Conservation (phyloP, 1,140 invertebrate species). For the Phenacoccus solenopsis region DNA sequence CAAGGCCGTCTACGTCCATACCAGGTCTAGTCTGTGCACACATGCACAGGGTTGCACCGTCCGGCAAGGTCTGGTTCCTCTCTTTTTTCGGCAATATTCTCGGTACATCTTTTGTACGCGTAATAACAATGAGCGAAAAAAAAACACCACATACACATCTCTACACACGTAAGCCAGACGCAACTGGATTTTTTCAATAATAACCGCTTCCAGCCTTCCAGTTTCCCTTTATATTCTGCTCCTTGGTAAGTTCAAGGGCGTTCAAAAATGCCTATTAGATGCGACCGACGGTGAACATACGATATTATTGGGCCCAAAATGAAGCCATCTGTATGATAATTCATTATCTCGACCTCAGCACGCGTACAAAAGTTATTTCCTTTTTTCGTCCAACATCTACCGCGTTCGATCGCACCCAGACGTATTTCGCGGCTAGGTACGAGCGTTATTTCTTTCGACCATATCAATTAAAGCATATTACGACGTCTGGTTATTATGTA, state of each 20-base stretch:
- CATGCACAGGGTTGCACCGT: background rate
- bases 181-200: slow-evolving; percentile 2
- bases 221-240: background rate
- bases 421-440: too few species aligned
- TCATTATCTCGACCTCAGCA: too few species aligned
- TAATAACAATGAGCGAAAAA: background rate
- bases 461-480: too few species aligned
- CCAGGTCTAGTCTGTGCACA: background rate
- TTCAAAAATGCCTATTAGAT: background rate
- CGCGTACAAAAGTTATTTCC: too few species aligned
- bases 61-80: background rate
- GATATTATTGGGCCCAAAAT: too few species aligned
- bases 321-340: too few species aligned
- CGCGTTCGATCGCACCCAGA: too few species aligned
- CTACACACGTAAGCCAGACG: background rate
- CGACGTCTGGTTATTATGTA: too few species aligned
- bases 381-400: too few species aligned
- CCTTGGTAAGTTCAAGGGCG: background rate
- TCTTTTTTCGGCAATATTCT: background rate
- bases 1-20: background rate
- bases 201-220: background rate
- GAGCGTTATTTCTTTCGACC: too few species aligned
- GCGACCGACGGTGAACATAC: background rate
- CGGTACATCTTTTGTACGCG: background rate
- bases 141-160: background rate